Conservation (phyloP, 2,888 invertebrate species). For the Philhelius pedissequus region DNA sequence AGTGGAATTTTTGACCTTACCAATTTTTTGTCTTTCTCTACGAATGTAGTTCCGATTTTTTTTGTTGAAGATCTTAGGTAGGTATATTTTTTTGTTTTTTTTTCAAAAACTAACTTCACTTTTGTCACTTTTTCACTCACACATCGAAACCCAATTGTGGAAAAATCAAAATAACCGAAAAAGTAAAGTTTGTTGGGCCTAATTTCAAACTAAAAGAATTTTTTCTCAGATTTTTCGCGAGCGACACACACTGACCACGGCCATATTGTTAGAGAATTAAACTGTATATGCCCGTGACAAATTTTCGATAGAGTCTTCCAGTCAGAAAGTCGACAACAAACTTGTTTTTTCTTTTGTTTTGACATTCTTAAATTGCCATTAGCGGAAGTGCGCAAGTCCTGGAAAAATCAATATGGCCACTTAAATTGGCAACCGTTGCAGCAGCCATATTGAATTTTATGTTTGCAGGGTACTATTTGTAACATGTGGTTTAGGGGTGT, state of each 20-base stretch:
- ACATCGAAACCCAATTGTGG: background rate
- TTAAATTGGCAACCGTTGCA: slow-evolving; percentile 37
- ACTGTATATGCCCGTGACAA: slow-evolving; percentile 62
- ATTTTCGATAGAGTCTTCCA: slow-evolving; percentile 53
- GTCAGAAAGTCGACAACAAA: slow-evolving; percentile 50
- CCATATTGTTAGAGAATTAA: slow-evolving; percentile 63
- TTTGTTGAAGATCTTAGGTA: background rate
- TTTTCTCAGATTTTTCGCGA: slow-evolving; percentile 45
- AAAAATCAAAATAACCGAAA: slow-evolving; percentile 9
- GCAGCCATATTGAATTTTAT: slow-evolving; percentile 54
- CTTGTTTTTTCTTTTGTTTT: slow-evolving; percentile 32
- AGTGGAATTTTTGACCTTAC: slow-evolving; percentile 26
- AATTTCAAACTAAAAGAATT: slow-evolving; percentile 21
- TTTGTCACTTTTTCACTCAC: slow-evolving; percentile 34
- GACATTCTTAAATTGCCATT: slow-evolving; percentile 41
- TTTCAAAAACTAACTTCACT: background rate
- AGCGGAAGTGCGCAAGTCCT: slow-evolving; percentile 47
- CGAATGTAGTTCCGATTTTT: background rate
- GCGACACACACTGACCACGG: slow-evolving; percentile 55
- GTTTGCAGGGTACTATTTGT: slow-evolving; percentile 8
- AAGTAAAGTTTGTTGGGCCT: background rate
- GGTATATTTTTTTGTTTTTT: background rate
- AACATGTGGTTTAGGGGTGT: slow-evolving; percentile 40
- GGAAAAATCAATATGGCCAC: slow-evolving; percentile 56
- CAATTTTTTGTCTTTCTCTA: background rate